Evolutionary conservation across 1,140 invertebrate genomes (phyloP), one percentile per base, ranked within the genome.

Genomic region (Steinernema feltiae): DNA sequence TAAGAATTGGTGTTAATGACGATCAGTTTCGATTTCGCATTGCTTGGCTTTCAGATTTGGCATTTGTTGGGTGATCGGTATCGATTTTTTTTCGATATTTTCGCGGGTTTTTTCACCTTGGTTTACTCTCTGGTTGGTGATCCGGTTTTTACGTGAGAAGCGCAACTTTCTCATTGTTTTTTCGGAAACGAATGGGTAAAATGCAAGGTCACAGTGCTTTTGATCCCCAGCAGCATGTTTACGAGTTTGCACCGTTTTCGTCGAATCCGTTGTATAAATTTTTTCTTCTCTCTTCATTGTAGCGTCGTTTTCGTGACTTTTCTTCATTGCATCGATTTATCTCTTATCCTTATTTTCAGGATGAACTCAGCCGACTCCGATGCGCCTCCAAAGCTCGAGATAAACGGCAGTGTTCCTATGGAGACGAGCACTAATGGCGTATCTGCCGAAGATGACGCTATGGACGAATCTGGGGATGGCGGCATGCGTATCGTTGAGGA

Each of bases 391-490:
- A 63, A 7, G 41, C 41, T 46, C 41, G 41, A 46, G 41, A 46
- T 46, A n/a, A 46, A 46, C 41, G 41, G 41, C 41, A n/a, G 41
- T 46, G 41, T 46, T 46, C 41, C 41, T n/a, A 46, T 46, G 41
- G 41, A 46, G n/a, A 46, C 41, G 41, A 46, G 41, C 41, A 46
- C 41, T 7, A 46, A 46, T 46, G 41, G 41, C 41, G n/a, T 46
- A 31, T 69, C 32, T 17, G 71, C 71, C 69, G 71, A 41, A 17
- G 46, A 46, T 29, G 41, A 30, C 46, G 71, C 17, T 30, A 32
- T n/a, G 0, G 41, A 53, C 69, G 73, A 63, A 73, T 30, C 73
- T 24, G 24, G 48, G 17, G 71, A 70, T 32, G 53, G 71, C 24
- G 53, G 29, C 21, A 69, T 48, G 53, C 53, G 24, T 3, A 63